phyloP scores from a whole-genome alignment of 1,140 invertebrate species.

The Sycophila sp. region DNA sequence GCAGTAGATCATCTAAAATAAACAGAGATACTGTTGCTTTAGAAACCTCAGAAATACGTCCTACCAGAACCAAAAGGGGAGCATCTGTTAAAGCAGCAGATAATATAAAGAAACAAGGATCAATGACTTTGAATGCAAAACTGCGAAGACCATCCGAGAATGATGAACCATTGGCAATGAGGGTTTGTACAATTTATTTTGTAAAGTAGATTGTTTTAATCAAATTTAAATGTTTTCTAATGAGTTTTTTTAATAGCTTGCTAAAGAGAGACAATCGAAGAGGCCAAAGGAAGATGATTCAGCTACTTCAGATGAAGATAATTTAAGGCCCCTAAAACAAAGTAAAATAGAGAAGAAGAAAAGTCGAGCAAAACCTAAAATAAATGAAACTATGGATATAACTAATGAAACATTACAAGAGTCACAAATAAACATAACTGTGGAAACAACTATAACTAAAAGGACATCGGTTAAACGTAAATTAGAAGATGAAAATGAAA shows the following conservation, averaged over 20 bases:
- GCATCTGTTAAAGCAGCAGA: slow-evolving; percentile 52
- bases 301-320: slow-evolving; percentile 45
- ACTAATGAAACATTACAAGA: background rate
- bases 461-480: slow-evolving; percentile 38
- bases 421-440: slow-evolving; percentile 12
- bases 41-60: slow-evolving; percentile 10
- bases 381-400: background rate
- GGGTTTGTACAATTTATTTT: slow-evolving; percentile 2
- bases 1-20: background rate
- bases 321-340: slow-evolving; percentile 41
- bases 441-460: background rate
- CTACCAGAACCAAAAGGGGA: slow-evolving; percentile 40
- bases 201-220: background rate
- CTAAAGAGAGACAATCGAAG: slow-evolving; percentile 37
- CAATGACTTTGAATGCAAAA: slow-evolving; percentile 38
- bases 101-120: slow-evolving; percentile 54
- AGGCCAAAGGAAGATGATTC: slow-evolving; percentile 34
- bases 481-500: slow-evolving; percentile 28
- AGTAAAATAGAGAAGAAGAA: slow-evolving; percentile 41
- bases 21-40: background rate
- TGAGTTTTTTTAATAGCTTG: slow-evolving; percentile 1
- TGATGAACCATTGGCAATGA: background rate
- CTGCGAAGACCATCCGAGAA: slow-evolving; percentile 39
- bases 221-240: slow-evolving; percentile 26
- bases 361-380: background rate